Evolutionary conservation across 2,797 vertebrate genomes (phyloP), one percentile per base, ranked within the genome.

Genomic region (Helostoma temminkii): DNA sequence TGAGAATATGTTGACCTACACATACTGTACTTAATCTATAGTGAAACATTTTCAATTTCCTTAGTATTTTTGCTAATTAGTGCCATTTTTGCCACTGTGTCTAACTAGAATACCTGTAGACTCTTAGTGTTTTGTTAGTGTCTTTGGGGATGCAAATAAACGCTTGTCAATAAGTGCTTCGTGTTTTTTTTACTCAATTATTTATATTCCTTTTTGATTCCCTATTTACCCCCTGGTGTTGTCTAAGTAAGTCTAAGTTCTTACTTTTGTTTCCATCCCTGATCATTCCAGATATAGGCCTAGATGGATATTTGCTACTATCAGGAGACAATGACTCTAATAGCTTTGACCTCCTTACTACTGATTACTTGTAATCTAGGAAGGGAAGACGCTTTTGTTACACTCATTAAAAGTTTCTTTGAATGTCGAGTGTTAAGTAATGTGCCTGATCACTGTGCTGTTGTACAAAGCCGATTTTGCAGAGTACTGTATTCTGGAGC

Each of bases 261-360:
- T 9, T 21, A 25, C 12, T 21, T 21, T 19, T 66, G 15, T 42
- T 54, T 66, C 16, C 2, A 1, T 47, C 14, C 21, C 32, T 58
- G 46, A 53, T 59, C 47, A 39, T 47, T 47, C 41, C 39, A 60
- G 48, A 42, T 47, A 37, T 12, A 36, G 9, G 12, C 11, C 12
- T 18, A 28, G 7, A 28, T 43, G 28, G 36, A 30, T 55, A 61
- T 60, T 25, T 49, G 49, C 19, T 30, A 12, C 18, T 41, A 34
- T 34, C 41, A 53, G 25, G 53, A 57, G 16, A 47, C 22, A 25
- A 21, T 41, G 26, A 18, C 41, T 65, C 47, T 36, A 72, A 61
- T 49, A 39, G 37, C 43, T 71, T 46, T 71, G 62, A 71, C 68
- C 63, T 63, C 63, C 52, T 67, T 66, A 46, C 16, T 34, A 42